Evolutionary conservation across 2,113 vertebrate species (phyloP), one percentile per base, ranked within the genome.

Genomic region (Zonotrichia leucophrys): DNA sequence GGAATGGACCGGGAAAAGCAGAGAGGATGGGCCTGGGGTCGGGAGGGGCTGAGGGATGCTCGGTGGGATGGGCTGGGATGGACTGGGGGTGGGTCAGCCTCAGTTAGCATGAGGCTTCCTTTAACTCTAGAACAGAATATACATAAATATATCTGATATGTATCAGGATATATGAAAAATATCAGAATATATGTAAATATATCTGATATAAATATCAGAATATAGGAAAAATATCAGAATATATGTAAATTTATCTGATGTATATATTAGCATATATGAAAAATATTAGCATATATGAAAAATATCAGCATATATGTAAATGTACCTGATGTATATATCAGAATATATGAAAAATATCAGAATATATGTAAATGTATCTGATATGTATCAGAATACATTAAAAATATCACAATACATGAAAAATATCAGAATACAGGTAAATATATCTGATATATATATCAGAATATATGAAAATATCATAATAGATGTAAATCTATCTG

Each of bases 91-190:
- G 77, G 63, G 10, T 56, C 42, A 7, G 47, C 44, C 75, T 27
- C 66, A 5, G 28, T 7, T 12, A 23, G 23, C 30, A 25, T 37
- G 37, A 37, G 37, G 37, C 50, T 14, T 11, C 12, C 13, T 77
- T 25, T n/a, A 28, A 15, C 42, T 7, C 1, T 0, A 3, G 21
- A 27, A 7, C 17, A 5, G 16, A 30, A 66, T 5, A 5, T 2
- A 5, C 2, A 4, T 2, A 35, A 21, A 72, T 49, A n/a, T 7
- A 7, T 0, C 2, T 16, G 24, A 5, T 2, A 59, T 46, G 20
- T 46, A 46, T 46, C 46, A 47, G 21, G 22, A 47, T 47, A 47
- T 22, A 47, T 6, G 49, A 2, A 41, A 20, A 70, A 46, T 22
- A 23, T 49, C 47, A 24, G 47, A 46, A 46, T 47, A 47, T 6